A percentile compares a stretch with the other conserved stretches of the same genome.
Conservation (phyloP, 2,113 vertebrate genomes). For the Corythaixoides concolor region DNA sequence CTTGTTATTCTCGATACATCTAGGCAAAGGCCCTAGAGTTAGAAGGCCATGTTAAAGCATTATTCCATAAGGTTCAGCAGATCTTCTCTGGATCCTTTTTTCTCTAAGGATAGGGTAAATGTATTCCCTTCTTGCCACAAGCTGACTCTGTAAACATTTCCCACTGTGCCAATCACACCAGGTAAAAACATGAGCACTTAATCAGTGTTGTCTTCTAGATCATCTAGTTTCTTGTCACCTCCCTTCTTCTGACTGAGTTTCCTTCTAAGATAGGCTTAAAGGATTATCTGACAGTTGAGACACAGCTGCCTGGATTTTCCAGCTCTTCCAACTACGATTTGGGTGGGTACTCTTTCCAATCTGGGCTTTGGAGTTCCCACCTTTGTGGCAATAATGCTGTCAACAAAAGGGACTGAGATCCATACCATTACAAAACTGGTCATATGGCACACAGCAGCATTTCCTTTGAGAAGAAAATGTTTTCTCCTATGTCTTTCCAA, state of each 20-base stretch:
- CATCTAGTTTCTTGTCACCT: not conserved
- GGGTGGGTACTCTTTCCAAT: not conserved
- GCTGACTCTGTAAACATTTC: not conserved
- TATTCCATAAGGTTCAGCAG: conserved; percentile 16
- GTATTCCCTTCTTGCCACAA: not conserved
- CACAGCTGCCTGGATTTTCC: not conserved
- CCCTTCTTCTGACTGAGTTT: not conserved
- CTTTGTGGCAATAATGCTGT: not conserved
- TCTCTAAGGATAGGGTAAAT: not conserved
- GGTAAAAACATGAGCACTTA: not conserved
- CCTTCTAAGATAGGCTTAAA: not conserved
- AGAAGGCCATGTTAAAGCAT: not conserved
- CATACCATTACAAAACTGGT: not conserved
- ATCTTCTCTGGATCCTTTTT: not conserved
- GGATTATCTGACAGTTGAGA: not conserved
- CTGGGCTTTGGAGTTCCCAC: not conserved
- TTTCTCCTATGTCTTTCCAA: not conserved
- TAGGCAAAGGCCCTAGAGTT: not conserved
- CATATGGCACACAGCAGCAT: not conserved
- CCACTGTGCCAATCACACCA: not conserved
- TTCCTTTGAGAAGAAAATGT: not conserved
- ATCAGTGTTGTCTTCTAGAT: not conserved
- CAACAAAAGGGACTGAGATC: not conserved
- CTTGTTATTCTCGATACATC: not conserved
- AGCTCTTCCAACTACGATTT: not conserved